These are phyloP conservation scores for Natator depressus DNA, from an alignment of 2,113 vertebrate genomes.

Conservation along the genomic window DNA sequence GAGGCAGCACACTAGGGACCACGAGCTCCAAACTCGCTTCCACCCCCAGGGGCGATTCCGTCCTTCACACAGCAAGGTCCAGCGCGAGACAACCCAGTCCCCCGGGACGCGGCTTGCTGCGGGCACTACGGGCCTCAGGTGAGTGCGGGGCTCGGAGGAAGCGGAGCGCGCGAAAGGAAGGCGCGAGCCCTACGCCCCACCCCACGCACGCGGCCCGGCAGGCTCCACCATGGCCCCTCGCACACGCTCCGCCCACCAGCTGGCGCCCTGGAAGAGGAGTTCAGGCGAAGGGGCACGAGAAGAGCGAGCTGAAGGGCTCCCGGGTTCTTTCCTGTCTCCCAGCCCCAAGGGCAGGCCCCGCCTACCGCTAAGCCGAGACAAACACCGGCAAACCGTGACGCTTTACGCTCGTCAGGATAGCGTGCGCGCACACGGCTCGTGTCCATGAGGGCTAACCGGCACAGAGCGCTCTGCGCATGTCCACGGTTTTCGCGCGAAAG, in stretches of 20 bases:
- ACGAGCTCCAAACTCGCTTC: background rate
- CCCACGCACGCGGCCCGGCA: background rate
- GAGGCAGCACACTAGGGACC: background rate
- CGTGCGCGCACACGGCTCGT: background rate
- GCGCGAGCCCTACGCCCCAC: background rate
- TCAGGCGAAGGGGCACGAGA: background rate
- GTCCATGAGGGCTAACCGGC: background rate
- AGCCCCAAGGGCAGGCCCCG: background rate
- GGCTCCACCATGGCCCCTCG: background rate
- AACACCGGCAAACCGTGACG: background rate
- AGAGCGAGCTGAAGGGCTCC: background rate
- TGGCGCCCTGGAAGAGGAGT: no score
- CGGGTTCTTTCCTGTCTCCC: background rate
- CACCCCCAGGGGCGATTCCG: no score
- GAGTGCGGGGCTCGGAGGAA: no score
- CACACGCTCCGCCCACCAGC: background rate
- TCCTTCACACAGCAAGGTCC: no score
- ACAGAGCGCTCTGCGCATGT: background rate
- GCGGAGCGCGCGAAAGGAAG: no score
- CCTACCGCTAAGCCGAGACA: no score
- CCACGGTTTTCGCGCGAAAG: conserved; percentile 30
- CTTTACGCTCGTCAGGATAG: background rate
- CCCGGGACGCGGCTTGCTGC: no score
- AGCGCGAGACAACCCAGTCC: no score
- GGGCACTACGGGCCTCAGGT: no score